Percentiles rank a stretch among this genome's conserved stretches.
Conservation (phyloP, 2,888 invertebrate species). For the Dryadula phaetusa region DNA sequence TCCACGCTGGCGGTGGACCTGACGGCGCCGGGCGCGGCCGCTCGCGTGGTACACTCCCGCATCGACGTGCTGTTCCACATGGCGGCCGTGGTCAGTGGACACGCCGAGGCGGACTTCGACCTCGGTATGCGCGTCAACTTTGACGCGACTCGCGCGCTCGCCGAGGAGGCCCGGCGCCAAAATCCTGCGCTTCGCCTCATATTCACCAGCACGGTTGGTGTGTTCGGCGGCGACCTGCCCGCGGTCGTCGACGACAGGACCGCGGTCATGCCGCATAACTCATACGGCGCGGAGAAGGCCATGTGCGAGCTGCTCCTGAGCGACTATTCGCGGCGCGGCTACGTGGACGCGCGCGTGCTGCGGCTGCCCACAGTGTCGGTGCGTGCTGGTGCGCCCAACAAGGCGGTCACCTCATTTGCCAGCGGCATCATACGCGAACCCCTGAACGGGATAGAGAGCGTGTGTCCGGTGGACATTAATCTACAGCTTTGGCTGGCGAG, state of each 20-base stretch:
- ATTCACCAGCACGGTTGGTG: slow-evolving; percentile 67
- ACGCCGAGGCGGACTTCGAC: slow-evolving; percentile 71
- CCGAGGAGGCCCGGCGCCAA: slow-evolving; percentile 61
- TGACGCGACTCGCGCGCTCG: slow-evolving; percentile 67
- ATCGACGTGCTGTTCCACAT: slow-evolving; percentile 66
- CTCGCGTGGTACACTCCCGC: slow-evolving; percentile 52
- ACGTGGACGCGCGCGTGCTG: slow-evolving; percentile 63
- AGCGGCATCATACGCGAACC: slow-evolving; percentile 74
- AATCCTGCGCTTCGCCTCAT: slow-evolving; percentile 59
- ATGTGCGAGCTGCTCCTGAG: slow-evolving; percentile 70
- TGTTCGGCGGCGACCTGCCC: slow-evolving; percentile 66
- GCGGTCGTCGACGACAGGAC: slow-evolving; percentile 59
- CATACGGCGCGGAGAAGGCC: slow-evolving; percentile 73
- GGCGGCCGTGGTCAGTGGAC: slow-evolving; percentile 74
- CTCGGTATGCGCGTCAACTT: slow-evolving; percentile 69
- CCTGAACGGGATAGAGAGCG: slow-evolving; percentile 56
- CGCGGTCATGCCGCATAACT: slow-evolving; percentile 65
- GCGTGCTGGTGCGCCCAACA: slow-evolving; percentile 67
- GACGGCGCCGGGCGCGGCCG: slow-evolving; percentile 53
- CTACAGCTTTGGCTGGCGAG: slow-evolving; percentile 67
- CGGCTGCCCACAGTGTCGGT: slow-evolving; percentile 73
- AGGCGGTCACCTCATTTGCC: slow-evolving; percentile 74
- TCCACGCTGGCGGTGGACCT: slow-evolving; percentile 53
- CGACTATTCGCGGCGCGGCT: slow-evolving; percentile 71
- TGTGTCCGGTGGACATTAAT: slow-evolving; percentile 62